Evolutionary conservation across 1,140 invertebrate genomes (phyloP).

Genomic region (Metaphire vulgaris): DNA sequence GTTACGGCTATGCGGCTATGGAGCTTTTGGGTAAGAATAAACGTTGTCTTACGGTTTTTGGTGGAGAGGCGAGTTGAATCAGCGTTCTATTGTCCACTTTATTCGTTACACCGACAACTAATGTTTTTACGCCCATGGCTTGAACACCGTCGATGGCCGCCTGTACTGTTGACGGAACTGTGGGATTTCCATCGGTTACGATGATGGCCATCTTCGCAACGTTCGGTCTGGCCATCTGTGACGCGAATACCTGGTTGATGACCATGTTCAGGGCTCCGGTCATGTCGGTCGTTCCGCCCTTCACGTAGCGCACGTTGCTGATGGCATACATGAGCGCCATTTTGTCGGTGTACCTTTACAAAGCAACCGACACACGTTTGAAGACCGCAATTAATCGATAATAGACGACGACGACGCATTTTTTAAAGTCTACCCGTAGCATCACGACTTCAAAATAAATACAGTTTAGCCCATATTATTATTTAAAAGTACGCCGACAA

Average conservation of each 20-base stretch:
- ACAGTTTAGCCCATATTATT: too few relatives aligned
- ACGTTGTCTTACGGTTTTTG: too few relatives aligned
- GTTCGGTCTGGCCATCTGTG: conserved; percentile 18
- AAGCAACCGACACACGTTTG: too few relatives aligned
- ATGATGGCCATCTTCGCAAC: conserved; percentile 22
- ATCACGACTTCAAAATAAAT: too few relatives aligned
- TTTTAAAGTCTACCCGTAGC: too few relatives aligned
- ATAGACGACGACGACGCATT: too few relatives aligned
- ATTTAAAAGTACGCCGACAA: too few relatives aligned
- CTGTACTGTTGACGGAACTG: not conserved
- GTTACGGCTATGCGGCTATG: too few relatives aligned
- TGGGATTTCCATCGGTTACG: conserved; percentile 21
- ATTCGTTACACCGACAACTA: conserved; percentile 21
- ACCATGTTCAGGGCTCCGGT: conserved; percentile 14
- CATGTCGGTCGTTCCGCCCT: conserved; percentile 21
- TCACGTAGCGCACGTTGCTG: not conserved
- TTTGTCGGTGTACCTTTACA: conserved; percentile 22
- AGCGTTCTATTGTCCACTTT: conserved; percentile 8
- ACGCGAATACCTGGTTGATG: conserved; percentile 5
- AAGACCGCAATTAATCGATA: too few relatives aligned
- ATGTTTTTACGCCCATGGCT: not conserved
- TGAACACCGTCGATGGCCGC: not conserved
- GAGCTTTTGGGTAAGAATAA: too few relatives aligned
- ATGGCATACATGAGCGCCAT: conserved; percentile 15
- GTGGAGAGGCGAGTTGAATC: conserved; percentile 13